Conservation (phyloP, 1,140 invertebrate species). For the Sarcophaga peregrina region DNA sequence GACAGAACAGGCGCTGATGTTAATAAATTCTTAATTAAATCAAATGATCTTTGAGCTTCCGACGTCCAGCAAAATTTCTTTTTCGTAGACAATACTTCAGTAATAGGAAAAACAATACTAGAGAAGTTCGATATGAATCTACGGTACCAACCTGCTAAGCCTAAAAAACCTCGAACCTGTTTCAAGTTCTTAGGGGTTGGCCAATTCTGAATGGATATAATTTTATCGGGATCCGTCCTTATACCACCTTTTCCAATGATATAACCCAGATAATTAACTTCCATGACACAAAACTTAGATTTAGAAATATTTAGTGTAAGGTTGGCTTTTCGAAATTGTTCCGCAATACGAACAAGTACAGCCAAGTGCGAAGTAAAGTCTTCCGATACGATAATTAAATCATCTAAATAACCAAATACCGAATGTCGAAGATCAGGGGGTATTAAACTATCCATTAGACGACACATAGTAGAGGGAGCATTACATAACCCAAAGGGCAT, state of each 20-base stretch:
- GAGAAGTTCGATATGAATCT: neutral
- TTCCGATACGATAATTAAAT: slow-evolving; percentile 50
- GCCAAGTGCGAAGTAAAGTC: too few relatives aligned
- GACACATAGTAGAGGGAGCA: slow-evolving; percentile 48
- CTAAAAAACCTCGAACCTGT: neutral
- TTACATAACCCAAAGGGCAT: slow-evolving; percentile 67
- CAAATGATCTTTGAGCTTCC: neutral
- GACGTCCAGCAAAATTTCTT: neutral
- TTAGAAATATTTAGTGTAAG: neutral
- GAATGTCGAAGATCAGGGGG: slow-evolving; percentile 30
- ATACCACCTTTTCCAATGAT: neutral
- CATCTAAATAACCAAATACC: slow-evolving; percentile 57
- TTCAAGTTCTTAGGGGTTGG: neutral
- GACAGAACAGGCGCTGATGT: too few relatives aligned
- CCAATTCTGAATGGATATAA: neutral
- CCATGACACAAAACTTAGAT: neutral
- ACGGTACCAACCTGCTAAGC: slow-evolving; percentile 25
- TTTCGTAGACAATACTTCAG: neutral
- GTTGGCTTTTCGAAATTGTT: neutral
- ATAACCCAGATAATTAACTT: neutral
- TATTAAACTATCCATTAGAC: slow-evolving; percentile 47
- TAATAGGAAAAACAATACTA: neutral
- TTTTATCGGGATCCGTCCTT: neutral
- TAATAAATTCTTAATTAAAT: too few relatives aligned
- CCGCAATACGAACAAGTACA: neutral